phyloP scores from a whole-genome alignment of 2,797 vertebrate genomes.

The Hirundo rustica region DNA sequence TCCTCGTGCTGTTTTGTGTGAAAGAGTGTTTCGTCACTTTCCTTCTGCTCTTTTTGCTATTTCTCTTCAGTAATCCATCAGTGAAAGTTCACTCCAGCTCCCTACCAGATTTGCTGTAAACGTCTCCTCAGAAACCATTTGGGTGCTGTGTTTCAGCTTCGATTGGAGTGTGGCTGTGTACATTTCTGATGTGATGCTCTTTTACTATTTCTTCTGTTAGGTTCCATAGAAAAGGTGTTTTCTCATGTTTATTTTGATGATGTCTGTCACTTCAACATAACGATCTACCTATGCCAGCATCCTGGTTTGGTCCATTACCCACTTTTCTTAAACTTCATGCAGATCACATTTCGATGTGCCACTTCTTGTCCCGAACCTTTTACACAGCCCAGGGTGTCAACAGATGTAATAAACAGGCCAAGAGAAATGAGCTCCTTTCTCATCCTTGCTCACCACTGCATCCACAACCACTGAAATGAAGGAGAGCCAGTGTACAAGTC shows the following conservation, averaged over 20 bases:
- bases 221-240: background rate
- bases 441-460: background rate
- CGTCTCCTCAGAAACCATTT: background rate
- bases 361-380: background rate
- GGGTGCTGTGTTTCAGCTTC: background rate
- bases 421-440: background rate
- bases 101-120: background rate
- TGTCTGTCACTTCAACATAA: background rate
- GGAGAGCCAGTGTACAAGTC: background rate
- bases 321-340: background rate
- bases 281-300: background rate
- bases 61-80: background rate
- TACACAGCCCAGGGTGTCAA: background rate
- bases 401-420: background rate
- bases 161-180: background rate
- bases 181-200: background rate
- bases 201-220: background rate
- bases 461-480: background rate
- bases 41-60: background rate
- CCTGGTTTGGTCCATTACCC: background rate
- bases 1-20: background rate
- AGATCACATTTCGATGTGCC: background rate
- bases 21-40: background rate
- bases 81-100: background rate
- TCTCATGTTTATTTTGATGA: background rate